Base-by-base conservation (phyloP, 2,113 vertebrate genomes). In the Chitala chitala region DNA sequence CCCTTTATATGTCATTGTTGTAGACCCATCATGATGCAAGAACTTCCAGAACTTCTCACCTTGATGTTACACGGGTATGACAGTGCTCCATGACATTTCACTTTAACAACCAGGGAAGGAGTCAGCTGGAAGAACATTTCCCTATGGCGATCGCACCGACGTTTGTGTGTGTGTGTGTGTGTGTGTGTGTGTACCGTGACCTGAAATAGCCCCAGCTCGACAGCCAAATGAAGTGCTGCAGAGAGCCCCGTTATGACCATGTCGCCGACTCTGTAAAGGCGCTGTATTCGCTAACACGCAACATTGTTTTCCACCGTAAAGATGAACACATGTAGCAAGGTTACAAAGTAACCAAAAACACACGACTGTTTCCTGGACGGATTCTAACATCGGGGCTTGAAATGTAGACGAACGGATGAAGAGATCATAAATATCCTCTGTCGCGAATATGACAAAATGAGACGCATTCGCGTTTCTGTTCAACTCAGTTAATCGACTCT, bases 51-150 rank as follows among this genome's bases (percentile, higher is more conserved):
- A n/a, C 15, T 31, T 17, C 48, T 69, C 66, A 69, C 7, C 46
- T 3, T 7, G 46, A 44, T 3, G 3, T 17, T 15, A 7, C 13
- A 46, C 3, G 6, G 55, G 0, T 22, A 22, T 8, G 20, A 38
- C 56, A 72, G 59, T n/a, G n/a, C 59, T 72, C 71, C 42, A 20
- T 29, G 36, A 26, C 53, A 5, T 36, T 40, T 72, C 71, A 48
- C 38, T 4, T 55, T 20, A 46, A 42, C 8, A 2, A 3, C 3
- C 54, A 17, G 40, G 1, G 8, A 24, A 40, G 33, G 15, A 20
- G 38, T 24, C 42, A 64, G 56, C 3, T 8, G 4, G 56, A 50
- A 64, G 24, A 73, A 51, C 24, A 10, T 64, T 33, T 17, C 58
- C 66, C 15, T 6, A n/a, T 40, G 17, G 59, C 58, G 17, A 5